Base-by-base conservation (phyloP, 1,140 invertebrate genomes). In the Drosophila ananassae region DNA sequence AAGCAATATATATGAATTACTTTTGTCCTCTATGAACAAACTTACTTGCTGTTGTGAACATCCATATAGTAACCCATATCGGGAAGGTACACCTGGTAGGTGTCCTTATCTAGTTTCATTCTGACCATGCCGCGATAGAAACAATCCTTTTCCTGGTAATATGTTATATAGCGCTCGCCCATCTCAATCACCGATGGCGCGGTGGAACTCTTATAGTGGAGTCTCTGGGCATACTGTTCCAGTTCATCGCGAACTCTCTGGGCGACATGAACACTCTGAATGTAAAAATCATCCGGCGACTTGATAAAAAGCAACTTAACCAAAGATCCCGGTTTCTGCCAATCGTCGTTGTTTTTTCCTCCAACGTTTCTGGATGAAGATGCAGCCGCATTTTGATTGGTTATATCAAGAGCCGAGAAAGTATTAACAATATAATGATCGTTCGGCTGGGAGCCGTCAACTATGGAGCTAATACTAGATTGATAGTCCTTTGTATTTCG, bases 271-370 rank as follows among this genome's bases (percentile, higher is more conserved):
- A 58, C 9, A 12, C 61, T 56, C 39, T 81, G 81, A 1, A 85
- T 69, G 50, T 81, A 85, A 30, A 85, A 85, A 21, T 85, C 82
- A 3, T 60, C 73, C 0, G 81, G 81, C 0, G 81, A 75, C 0
- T 58, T 58, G 1, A 85, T 47, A 6, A 41, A n/a, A 8, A 60
- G 51, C 13, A 87, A 61, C 2, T 22, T 57, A 0, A 85, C 82
- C 17, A 63, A 0, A 0, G 53, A 30, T 54, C 66, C 47, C 3
- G 73, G 28, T n/a, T 71, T 77, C 3, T 87, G 64, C 77, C 81
- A 87, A 3, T 57, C 34, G 17, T 5, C 28, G 7, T 37, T 32
- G 30, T 24, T 21, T 10, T 21, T 17, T 17, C n/a, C 21, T 25
- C n/a, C 54, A 2, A n/a, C 3, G 5, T 47, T 22, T 24, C 44